Evolutionary conservation across 2,888 invertebrate species (phyloP).

Genomic region (Scrobipalpa costella): DNA sequence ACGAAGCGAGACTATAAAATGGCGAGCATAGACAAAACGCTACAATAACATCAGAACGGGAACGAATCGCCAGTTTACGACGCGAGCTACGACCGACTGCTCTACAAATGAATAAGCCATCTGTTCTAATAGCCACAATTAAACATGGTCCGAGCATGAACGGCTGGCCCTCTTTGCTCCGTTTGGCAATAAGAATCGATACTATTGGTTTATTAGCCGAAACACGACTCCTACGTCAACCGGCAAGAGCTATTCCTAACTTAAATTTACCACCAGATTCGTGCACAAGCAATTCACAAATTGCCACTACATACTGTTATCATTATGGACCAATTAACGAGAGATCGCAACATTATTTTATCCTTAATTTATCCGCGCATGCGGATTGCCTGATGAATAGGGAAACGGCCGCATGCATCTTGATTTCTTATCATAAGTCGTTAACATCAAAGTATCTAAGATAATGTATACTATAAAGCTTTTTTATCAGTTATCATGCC

Average conservation of each 20-base stretch:
- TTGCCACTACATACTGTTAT: constrained; percentile 2
- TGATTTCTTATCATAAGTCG: constrained; percentile 47
- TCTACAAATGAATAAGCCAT: constrained; percentile 82
- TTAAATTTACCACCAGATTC: neutral
- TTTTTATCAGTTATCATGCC: constrained; percentile 62
- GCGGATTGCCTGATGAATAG: constrained; percentile 20
- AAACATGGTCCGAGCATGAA: constrained; percentile 69
- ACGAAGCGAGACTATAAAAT: constrained; percentile 77
- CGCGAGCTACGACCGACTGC: constrained; percentile 77
- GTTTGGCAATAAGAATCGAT: constrained; percentile 18
- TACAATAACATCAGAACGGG: constrained; percentile 81
- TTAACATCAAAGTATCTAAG: constrained; percentile 54
- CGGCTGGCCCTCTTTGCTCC: constrained; percentile 54
- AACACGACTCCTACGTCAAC: constrained; percentile 3
- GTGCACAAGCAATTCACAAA: neutral
- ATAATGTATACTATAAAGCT: constrained; percentile 56
- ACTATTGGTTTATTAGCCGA: constrained; percentile 19
- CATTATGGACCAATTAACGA: constrained; percentile 19
- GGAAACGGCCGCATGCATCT: constrained; percentile 19
- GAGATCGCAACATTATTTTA: constrained; percentile 7
- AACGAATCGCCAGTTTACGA: constrained; percentile 80
- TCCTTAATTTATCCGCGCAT: constrained; percentile 10
- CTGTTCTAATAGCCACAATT: constrained; percentile 80
- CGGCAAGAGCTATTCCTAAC: neutral
- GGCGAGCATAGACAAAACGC: constrained; percentile 79